Evolutionary conservation across 2,113 vertebrate genomes (phyloP).

Genomic region (Oncorhynchus mykiss): DNA sequence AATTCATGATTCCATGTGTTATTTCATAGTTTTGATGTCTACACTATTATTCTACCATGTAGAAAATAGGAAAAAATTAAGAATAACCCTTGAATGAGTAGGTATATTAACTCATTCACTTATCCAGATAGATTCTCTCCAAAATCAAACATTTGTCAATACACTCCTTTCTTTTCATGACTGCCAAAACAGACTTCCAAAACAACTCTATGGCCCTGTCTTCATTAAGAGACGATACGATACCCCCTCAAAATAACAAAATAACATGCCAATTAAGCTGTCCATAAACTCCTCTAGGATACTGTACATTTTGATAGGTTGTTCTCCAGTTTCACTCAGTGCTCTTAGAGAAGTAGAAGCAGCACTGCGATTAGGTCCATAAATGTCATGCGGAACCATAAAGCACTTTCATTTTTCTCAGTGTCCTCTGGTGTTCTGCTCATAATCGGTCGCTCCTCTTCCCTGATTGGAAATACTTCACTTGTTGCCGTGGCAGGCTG

Average conservation of each 20-base stretch:
- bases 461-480: slow-evolving; percentile 42
- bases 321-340: slow-evolving; percentile 11
- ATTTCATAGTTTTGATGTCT: too few relatives aligned
- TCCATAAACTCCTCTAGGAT: slow-evolving; percentile 2
- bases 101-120: too few relatives aligned
- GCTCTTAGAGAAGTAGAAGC: slow-evolving; percentile 23
- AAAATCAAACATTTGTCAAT: too few relatives aligned
- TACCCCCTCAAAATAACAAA: neutral
- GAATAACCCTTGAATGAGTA: too few relatives aligned
- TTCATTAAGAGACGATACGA: neutral
- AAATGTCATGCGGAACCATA: slow-evolving; percentile 29
- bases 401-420: slow-evolving; percentile 27
- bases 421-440: slow-evolving; percentile 13
- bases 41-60: too few relatives aligned
- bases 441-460: slow-evolving; percentile 30
- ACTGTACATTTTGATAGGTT: slow-evolving; percentile 9
- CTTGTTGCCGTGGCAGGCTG: slow-evolving; percentile 25
- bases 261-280: neutral
- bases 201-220: neutral
- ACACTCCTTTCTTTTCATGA: too few relatives aligned
- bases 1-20: too few relatives aligned
- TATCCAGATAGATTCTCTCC: too few relatives aligned
- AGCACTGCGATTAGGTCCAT: slow-evolving; percentile 16
- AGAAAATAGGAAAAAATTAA: too few relatives aligned
- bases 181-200: neutral